Evolutionary conservation across 2,797 vertebrate genomes (phyloP), one percentile per base, ranked within the genome.

Genomic region (Cyclura pinguis): DNA sequence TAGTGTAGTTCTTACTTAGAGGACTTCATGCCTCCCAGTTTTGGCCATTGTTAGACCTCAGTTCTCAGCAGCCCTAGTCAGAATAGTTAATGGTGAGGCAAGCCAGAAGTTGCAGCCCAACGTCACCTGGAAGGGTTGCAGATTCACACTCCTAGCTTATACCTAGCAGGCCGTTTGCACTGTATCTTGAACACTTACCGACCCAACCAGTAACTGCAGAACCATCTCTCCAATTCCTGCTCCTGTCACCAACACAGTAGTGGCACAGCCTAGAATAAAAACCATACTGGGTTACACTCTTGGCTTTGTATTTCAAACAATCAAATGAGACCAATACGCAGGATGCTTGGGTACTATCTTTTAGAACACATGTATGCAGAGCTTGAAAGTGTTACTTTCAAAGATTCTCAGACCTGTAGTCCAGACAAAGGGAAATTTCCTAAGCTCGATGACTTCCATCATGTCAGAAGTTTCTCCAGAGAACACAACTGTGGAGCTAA

Each of bases 181-280:
- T 16, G 27, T 59, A 59, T 78, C 27, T 16, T 7, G 59, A 0
- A 0, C 81, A 96, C 98, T 96, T 96, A 99, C 99, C 95, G 96
- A 98, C 74, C 99, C 99, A 14, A 99, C 98, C 27, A 99, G 95
- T 67, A 99, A 93, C 97, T 99, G 99, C 4, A 99, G 96, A 2
- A 98, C 89, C 99, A 99, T 99, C 97, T 99, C 99, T 0, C 99
- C 99, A 12, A 98, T 91, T 35, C 98, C 98, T 32, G 99, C 99
- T 35, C 98, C 98, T 0, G 98, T 99, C 95, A 99, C 99, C 87
- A 99, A 96, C 86, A 99, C 97, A 0, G 98, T 98, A 0, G 99
- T 99, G 20, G 98, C 99, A 95, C 98, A 99, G 42, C 99, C 99
- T 98, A 91, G n/a, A 72, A 73, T 89, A 80, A 57, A 73, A 86